A percentile compares a stretch with the other conserved stretches of the same genome.
Conservation (phyloP, 2,797 vertebrate species). For the Scleropages formosus region DNA sequence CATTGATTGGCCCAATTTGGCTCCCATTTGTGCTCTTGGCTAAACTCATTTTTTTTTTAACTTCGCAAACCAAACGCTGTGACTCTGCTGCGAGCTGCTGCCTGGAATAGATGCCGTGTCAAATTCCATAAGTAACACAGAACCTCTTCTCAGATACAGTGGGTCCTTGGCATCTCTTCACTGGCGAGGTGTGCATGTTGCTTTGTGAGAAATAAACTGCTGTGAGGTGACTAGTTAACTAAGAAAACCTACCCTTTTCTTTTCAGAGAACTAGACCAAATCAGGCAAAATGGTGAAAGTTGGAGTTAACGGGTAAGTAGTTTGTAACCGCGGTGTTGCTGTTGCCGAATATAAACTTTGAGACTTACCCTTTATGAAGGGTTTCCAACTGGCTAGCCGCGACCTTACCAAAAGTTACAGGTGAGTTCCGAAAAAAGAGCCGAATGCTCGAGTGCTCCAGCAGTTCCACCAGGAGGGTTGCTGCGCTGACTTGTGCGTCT, state of each 20-base stretch:
- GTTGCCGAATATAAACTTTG: neutral
- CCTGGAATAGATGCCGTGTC: no score
- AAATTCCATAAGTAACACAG: no score
- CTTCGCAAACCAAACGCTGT: no score
- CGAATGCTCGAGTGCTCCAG: no score
- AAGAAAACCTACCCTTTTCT: neutral
- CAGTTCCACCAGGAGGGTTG: neutral
- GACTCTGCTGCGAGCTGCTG: no score
- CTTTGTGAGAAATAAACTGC: neutral
- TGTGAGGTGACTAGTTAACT: no score
- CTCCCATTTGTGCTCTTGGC: no score
- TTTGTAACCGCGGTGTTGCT: neutral
- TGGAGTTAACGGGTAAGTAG: slow-evolving; percentile 75
- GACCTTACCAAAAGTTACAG: neutral
- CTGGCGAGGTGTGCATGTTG: neutral
- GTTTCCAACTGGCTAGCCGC: neutral
- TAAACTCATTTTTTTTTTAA: no score
- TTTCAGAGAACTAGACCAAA: slow-evolving; percentile 66
- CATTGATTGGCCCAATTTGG: no score
- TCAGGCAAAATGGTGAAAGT: slow-evolving; percentile 78
- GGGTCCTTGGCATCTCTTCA: no score
- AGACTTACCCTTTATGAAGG: neutral
- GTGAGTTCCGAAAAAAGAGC: no score
- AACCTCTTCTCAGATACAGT: neutral
- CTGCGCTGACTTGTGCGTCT: neutral